Evolutionary conservation across 2,113 vertebrate species (phyloP).

Genomic region (Microcebus ravelobensis): DNA sequence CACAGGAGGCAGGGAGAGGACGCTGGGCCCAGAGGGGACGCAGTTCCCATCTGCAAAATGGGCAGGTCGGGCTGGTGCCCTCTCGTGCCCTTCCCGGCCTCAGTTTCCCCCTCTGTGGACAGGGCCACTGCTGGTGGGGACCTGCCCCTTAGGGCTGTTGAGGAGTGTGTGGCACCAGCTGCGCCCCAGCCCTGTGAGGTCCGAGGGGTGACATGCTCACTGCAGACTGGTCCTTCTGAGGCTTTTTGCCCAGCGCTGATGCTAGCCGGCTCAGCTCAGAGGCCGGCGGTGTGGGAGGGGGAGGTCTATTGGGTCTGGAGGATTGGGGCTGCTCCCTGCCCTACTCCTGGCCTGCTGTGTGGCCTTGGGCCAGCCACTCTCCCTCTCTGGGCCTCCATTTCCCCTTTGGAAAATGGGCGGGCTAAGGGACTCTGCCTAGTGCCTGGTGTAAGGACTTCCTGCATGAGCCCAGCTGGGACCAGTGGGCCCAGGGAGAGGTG

Average conservation of each 20-base stretch:
- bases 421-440: neutral
- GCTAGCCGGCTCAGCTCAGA: neutral
- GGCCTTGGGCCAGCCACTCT: neutral
- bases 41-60: neutral
- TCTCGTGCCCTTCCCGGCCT: neutral
- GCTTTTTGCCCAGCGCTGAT: neutral
- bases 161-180: neutral
- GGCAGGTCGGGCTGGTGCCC: rapidly evolving
- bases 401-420: neutral
- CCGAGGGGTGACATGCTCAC: neutral
- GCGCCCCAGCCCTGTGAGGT: neutral
- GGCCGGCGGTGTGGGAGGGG: neutral
- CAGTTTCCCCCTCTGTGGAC: neutral
- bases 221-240: neutral
- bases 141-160: neutral
- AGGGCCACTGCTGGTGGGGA: neutral
- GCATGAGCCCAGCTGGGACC: neutral
- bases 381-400: neutral
- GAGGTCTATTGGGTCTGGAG: neutral
- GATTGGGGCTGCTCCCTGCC: neutral
- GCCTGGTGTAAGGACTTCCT: no score
- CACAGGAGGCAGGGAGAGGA: neutral
- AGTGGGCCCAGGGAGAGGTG: neutral
- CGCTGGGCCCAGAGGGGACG: neutral
- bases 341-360: neutral